Percentiles rank a stretch among this genome's conserved stretches.
Conservation (phyloP, 2,888 invertebrate genomes). For the Ferrisia virgata region DNA sequence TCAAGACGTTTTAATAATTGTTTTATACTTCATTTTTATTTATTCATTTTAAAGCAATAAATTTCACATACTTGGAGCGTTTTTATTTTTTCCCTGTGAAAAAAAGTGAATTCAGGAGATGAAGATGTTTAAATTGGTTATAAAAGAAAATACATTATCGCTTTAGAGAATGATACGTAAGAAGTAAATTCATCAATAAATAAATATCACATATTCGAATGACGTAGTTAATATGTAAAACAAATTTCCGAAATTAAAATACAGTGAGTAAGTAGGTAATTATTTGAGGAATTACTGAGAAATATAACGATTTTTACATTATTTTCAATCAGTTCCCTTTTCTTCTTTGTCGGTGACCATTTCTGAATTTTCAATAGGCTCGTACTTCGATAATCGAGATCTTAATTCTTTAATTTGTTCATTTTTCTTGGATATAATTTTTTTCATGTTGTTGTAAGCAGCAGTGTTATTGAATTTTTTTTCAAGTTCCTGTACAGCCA, state of each 20-base stretch:
- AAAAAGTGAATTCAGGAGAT: neutral
- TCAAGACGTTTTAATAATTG: slow-evolving; percentile 15
- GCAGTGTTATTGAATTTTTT: slow-evolving; percentile 60
- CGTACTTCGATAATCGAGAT: slow-evolving; percentile 50
- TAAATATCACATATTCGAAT: neutral
- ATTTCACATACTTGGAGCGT: neutral
- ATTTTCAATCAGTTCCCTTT: neutral
- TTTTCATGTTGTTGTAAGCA: slow-evolving; percentile 60
- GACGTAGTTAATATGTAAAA: neutral
- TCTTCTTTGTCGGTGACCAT: neutral
- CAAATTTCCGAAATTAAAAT: no score
- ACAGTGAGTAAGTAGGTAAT: no score
- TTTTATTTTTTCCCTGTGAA: neutral
- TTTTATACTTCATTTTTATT: slow-evolving; percentile 32
- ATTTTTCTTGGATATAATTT: slow-evolving; percentile 60
- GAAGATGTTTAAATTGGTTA: neutral
- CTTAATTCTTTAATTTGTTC: slow-evolving; percentile 56
- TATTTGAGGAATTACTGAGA: no score
- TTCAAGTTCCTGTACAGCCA: slow-evolving; percentile 57
- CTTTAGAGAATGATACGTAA: no score
- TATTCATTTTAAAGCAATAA: slow-evolving; percentile 25
- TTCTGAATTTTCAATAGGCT: slow-evolving; percentile 45
- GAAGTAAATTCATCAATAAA: neutral
- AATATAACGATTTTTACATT: neutral
- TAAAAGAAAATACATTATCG: no score